Base-by-base conservation (phyloP, 2,797 vertebrate species). In the Chloroceryle inda region DNA sequence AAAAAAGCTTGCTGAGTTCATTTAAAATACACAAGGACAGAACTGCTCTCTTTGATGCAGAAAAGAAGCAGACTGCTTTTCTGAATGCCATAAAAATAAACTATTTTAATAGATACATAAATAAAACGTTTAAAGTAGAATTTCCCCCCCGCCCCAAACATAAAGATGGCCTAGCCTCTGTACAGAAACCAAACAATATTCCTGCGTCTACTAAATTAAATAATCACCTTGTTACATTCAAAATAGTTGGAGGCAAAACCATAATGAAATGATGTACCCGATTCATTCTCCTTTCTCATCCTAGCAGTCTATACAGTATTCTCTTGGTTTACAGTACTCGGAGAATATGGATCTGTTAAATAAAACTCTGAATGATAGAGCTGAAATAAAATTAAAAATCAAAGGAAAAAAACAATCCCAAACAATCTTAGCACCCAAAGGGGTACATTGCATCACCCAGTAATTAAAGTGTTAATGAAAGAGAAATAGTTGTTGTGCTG, bases 81-180 rank as follows among this genome's bases (percentile, higher is more conserved):
- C 90, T 62, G 72, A 94, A 85, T 97, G 89, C 95, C 96, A 97
- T 96, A 98, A 98, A 97, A 98, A 98, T 97, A 98, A 96, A 97
- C 96, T 97, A 97, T 96, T 98, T 98, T 98, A 98, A 98, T 97
- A 98, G 91, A 95, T 80, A 97, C 42, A 98, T 98, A 98, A 98
- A 98, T 98, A 98, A 97, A 94, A 89, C 38, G 95, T 94, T 97
- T 93, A 89, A 91, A 85, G 88, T 96, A 95, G 69, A 95, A 37
- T 83, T 93, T 86, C 1, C 17, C 55, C 76, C 49, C 17, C 52
- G 76, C 76, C 49, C 56, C 26, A 3, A 94, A 89, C 67, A 96
- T 95, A 94, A 94, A 95, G 82, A 72, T 95, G 80, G 80, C 89
- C 92, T 96, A 92, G 89, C 81, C 84, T 97, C 91, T 96, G 45